Base-by-base conservation (phyloP, 2,113 vertebrate genomes). In the Mobula birostris region DNA sequence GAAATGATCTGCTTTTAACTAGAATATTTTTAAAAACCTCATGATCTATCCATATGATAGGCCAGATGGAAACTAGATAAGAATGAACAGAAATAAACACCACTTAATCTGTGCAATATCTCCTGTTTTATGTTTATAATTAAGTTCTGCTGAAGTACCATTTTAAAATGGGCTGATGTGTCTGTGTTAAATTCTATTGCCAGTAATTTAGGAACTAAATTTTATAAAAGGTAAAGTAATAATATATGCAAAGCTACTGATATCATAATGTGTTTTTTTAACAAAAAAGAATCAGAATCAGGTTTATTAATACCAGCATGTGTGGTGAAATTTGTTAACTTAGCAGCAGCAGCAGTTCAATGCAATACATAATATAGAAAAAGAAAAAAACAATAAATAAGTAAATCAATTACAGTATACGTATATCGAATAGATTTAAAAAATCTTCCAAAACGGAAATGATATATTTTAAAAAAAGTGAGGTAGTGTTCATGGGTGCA, bases 71-170 rank as follows among this genome's bases (percentile, higher is more conserved):
- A 93, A n/a, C 85, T 90, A 90, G 85, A 68, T 93, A 93, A 93
- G 91, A 93, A 93, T 93, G 56, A 74, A 29, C 91, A 11, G 61
- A 74, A 17, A 74, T 74, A 93, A 93, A 93, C n/a, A 21, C 61
- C 61, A 66, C 61, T 24, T 93, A 93, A 48, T 93, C 70, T 56
- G 90, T 76, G 40, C 2, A 74, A 48, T 40, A 56, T 56, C 70
- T 68, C 85, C 58, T n/a, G n/a, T 36, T 90, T 90, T 66, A 68
- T 90, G 63, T 93, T 48, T 74, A 93, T 93, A 93, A 93, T 93
- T 74, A 93, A 29, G 24, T 93, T 90, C 61, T 90, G 61, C 27
- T 76, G 68, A 48, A 29, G 70, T 74, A 76, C 61, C 24, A 29
- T 93, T 93, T 74, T 74, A 93, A 76, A 93, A 93, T 93, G 74